Percentiles rank a stretch among this genome's conserved stretches.
phyloP scores from a whole-genome alignment of 2,888 invertebrate species.

The Tiliacea aurago region DNA sequence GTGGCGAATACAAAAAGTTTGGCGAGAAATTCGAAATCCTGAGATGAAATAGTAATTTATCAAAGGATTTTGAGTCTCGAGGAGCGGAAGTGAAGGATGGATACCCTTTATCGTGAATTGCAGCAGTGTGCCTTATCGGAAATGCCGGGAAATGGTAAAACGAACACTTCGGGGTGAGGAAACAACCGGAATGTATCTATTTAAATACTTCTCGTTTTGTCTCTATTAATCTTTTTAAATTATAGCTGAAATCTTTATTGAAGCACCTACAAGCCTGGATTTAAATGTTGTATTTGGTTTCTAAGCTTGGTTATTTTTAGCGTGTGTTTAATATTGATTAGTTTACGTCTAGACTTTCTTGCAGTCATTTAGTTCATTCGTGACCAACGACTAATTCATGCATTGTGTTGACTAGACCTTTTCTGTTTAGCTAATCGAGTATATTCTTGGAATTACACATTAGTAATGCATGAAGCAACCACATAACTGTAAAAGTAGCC shows the following conservation, averaged over 20 bases:
- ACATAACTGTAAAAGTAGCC: constrained; percentile 58
- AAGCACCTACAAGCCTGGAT: neutral
- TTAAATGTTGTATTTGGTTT: constrained; percentile 16
- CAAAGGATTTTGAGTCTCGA: constrained; percentile 88
- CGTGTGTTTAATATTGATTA: constrained; percentile 59
- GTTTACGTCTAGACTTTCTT: constrained; percentile 58
- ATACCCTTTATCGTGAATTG: constrained; percentile 71
- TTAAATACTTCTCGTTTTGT: constrained; percentile 57
- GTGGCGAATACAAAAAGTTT: constrained; percentile 80
- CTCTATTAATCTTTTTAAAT: constrained; percentile 34
- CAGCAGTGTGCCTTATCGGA: constrained; percentile 68
- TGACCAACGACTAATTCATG: constrained; percentile 56
- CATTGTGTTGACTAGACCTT: constrained; percentile 61
- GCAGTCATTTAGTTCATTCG: constrained; percentile 62
- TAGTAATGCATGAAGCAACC: constrained; percentile 60
- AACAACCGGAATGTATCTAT: constrained; percentile 61
- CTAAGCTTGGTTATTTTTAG: constrained; percentile 36
- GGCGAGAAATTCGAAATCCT: constrained; percentile 83
- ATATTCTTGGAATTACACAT: constrained; percentile 54
- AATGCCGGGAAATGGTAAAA: constrained; percentile 69
- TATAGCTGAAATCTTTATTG: constrained; percentile 5
- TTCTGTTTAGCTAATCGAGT: constrained; percentile 54
- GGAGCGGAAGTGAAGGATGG: constrained; percentile 83
- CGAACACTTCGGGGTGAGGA: constrained; percentile 62
- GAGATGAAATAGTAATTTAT: constrained; percentile 90